Conservation (phyloP, 2,113 vertebrate species). For the Asarcornis scutulata region DNA sequence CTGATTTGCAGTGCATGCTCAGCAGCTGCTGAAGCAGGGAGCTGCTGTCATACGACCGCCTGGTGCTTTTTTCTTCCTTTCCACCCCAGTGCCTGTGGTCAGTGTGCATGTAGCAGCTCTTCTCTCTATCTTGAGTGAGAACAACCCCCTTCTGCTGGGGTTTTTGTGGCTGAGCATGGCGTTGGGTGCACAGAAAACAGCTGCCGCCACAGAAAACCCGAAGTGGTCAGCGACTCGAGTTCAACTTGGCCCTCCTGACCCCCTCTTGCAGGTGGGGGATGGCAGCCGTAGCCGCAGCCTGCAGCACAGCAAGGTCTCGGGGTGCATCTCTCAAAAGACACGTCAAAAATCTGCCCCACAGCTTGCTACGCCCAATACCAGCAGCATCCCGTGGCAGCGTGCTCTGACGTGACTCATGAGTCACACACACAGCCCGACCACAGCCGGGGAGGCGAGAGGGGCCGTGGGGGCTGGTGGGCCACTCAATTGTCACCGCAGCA, state of each 20-base stretch:
- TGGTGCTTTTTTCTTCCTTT: neutral
- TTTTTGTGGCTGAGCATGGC: neutral
- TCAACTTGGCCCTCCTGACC: neutral
- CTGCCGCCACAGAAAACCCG: neutral
- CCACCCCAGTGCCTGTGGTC: neutral
- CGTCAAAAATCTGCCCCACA: neutral
- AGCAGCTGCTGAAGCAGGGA: neutral
- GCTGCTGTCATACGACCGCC: neutral
- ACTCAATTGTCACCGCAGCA: rapidly evolving
- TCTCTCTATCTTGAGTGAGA: rapidly evolving
- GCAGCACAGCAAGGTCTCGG: rapidly evolving
- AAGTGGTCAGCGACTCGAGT: rapidly evolving
- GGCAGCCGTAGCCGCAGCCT: no score
- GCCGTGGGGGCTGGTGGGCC: neutral
- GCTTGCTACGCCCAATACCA: rapidly evolving
- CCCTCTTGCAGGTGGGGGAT: neutral
- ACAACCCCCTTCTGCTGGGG: neutral
- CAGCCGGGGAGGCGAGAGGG: rapidly evolving
- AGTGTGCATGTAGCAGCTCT: neutral
- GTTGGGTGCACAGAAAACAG: neutral
- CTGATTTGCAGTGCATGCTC: neutral
- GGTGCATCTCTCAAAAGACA: rapidly evolving
- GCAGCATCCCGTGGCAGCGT: rapidly evolving
- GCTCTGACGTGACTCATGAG: neutral
- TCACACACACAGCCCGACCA: rapidly evolving